Base-by-base conservation (phyloP, 2,888 invertebrate species). In the Branchipolynoe longqiensis region DNA sequence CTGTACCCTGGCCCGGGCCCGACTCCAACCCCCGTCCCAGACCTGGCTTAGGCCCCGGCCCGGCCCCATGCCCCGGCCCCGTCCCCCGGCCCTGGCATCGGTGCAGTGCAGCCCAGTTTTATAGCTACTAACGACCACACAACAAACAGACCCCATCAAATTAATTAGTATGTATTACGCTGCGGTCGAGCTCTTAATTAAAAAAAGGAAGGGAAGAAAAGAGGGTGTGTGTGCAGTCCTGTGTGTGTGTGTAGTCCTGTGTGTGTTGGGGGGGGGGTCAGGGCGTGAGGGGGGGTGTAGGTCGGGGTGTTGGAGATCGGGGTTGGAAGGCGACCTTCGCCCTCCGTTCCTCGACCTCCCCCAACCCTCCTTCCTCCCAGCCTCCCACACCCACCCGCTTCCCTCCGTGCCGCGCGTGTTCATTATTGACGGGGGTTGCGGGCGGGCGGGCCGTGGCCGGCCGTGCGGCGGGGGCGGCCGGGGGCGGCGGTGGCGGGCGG, bases 141-240 rank as follows among this genome's bases (percentile, higher is more conserved):
- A n/a, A n/a, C n/a, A n/a, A n/a, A n/a, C n/a, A n/a, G n/a, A n/a
- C n/a, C n/a, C n/a, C n/a, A n/a, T n/a, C n/a, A 78, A 78, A 78
- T 78, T 78, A 78, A 78, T 78, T 48, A 78, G 78, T 78, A 78
- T 78, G 78, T 78, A 78, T 78, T 78, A 78, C 78, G 28, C 78
- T 78, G 78, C 78, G 78, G 78, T 78, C 78, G 25, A 25, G 28
- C 18, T n/a, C n/a, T 48, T 48, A 78, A 78, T 78, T 78, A 78
- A 78, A 73, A 69, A 78, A 78, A 36, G 41, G n/a, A n/a, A n/a
- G n/a, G n/a, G n/a, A n/a, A n/a, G n/a, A n/a, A n/a, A n/a, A n/a
- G n/a, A n/a, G n/a, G n/a, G n/a, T n/a, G n/a, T n/a, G n/a, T n/a
- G n/a, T n/a, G n/a, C n/a, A n/a, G n/a, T n/a, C n/a, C n/a, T n/a